Percentiles rank a stretch among this genome's conserved stretches.
Evolutionary conservation across 1,140 invertebrate genomes (phyloP).

Genomic region (Arctopsyche grandis): DNA sequence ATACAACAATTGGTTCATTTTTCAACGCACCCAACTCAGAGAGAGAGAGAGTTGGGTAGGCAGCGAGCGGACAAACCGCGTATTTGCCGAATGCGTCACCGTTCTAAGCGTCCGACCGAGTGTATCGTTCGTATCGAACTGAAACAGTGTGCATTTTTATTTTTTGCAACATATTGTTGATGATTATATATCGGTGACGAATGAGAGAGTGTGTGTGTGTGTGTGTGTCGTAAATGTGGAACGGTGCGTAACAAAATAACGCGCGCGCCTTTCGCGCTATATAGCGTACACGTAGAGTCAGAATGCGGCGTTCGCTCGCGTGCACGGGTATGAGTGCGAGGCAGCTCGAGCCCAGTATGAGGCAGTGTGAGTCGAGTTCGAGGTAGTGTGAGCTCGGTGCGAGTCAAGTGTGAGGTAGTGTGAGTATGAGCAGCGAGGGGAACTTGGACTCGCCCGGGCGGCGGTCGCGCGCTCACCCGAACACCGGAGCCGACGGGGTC

Average conservation of each 20-base stretch:
- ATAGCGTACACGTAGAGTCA: not conserved
- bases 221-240: not conserved
- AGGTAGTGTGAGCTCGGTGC: not conserved
- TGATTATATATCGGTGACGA: not conserved
- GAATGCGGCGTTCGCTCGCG: not conserved
- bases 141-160: not conserved
- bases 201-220: not conserved
- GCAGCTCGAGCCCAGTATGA: not conserved
- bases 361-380: too few species aligned
- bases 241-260: constrained; percentile 1
- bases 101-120: not conserved
- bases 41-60: not conserved
- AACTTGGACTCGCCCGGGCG: constrained; percentile 36
- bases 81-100: constrained; percentile 5
- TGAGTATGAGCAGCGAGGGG: not conserved
- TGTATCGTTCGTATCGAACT: not conserved
- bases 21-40: not conserved
- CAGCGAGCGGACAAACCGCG: not conserved
- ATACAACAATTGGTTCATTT: not conserved
- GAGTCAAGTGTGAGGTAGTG: not conserved
- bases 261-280: not conserved
- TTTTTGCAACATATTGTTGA: not conserved
- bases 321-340: not conserved
- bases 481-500: constrained; percentile 14
- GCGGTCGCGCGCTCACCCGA: constrained; percentile 28